Conservation (phyloP, 2,888 invertebrate genomes). For the Leucophora obtusa region DNA sequence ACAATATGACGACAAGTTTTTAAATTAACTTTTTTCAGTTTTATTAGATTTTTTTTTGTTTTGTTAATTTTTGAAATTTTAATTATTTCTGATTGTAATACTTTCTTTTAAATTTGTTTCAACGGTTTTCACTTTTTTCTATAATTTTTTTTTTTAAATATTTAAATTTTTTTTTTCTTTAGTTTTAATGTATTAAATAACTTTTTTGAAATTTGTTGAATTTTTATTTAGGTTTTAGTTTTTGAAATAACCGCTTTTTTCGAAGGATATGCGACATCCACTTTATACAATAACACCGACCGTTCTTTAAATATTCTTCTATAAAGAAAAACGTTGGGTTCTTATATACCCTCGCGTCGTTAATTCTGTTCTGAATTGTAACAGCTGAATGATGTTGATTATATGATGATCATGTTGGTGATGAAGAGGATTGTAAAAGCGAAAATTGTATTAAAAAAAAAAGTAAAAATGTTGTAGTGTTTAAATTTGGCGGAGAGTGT, state of each 20-base stretch:
- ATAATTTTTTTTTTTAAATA: not conserved
- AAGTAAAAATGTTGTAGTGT: constrained; percentile 2
- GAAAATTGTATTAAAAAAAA: constrained; percentile 5
- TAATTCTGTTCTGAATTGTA: constrained; percentile 60
- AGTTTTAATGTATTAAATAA: not conserved
- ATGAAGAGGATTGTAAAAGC: constrained; percentile 35
- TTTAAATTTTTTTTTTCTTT: not conserved
- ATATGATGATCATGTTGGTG: constrained; percentile 45
- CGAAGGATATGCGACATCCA: not conserved
- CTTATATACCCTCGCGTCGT: constrained; percentile 76
- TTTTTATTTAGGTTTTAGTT: not conserved
- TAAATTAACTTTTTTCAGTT: not conserved
- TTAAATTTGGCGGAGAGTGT: constrained; percentile 32
- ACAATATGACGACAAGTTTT: constrained; percentile 13
- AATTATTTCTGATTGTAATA: not conserved
- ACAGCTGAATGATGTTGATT: constrained; percentile 49
- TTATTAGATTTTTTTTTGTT: not conserved
- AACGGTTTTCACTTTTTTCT: not conserved
- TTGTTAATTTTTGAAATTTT: too few relatives aligned
- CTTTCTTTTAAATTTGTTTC: not conserved
- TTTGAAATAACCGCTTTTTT: not conserved
- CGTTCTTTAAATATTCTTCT: constrained; percentile 64
- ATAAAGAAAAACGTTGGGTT: constrained; percentile 70
- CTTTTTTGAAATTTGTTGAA: too few relatives aligned
- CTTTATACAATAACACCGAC: constrained; percentile 43